A percentile compares a stretch with the other conserved stretches of the same genome.
Evolutionary conservation across 2,797 vertebrate genomes (phyloP).

Genomic region (Phataginus tetradactyla): DNA sequence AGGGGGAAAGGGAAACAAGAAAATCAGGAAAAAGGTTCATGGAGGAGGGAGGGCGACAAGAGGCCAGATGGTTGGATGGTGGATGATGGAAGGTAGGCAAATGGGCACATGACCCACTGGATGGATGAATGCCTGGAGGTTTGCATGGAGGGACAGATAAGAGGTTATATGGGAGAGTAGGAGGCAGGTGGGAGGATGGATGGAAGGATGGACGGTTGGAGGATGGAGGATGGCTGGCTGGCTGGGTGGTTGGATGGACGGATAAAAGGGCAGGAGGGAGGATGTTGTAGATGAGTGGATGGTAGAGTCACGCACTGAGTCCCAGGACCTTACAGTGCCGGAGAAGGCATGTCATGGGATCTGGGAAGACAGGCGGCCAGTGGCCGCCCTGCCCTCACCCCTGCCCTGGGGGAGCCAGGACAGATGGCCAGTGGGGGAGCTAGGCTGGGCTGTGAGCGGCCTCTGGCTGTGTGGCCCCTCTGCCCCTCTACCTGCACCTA

Average conservation of each 20-base stretch:
- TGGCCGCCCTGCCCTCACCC: not conserved
- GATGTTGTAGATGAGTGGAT: rapidly evolving
- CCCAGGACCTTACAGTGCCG: not conserved
- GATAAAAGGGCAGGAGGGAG: rapidly evolving
- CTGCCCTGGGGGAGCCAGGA: not conserved
- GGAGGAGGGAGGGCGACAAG: not conserved
- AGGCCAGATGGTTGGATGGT: too few species aligned
- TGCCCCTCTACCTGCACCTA: not conserved
- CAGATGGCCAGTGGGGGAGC: not conserved
- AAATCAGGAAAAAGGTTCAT: not conserved
- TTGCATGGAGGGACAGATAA: not conserved
- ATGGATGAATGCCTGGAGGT: not conserved
- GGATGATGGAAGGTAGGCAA: not conserved
- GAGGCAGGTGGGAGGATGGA: rapidly evolving
- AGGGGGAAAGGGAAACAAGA: not conserved
- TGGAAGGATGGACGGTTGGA: rapidly evolving
- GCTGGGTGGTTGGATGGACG: rapidly evolving
- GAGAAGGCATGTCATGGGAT: rapidly evolving
- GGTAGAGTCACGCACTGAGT: not conserved
- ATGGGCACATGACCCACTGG: not conserved
- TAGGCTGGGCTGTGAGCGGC: too few species aligned
- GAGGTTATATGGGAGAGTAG: rapidly evolving
- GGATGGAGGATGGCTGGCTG: not conserved
- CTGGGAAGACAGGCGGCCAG: not conserved
- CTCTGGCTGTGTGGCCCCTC: too few species aligned